These are phyloP conservation scores for Coleophora deauratella DNA, from an alignment of 2,888 invertebrate genomes.

Conservation along the genomic window DNA sequence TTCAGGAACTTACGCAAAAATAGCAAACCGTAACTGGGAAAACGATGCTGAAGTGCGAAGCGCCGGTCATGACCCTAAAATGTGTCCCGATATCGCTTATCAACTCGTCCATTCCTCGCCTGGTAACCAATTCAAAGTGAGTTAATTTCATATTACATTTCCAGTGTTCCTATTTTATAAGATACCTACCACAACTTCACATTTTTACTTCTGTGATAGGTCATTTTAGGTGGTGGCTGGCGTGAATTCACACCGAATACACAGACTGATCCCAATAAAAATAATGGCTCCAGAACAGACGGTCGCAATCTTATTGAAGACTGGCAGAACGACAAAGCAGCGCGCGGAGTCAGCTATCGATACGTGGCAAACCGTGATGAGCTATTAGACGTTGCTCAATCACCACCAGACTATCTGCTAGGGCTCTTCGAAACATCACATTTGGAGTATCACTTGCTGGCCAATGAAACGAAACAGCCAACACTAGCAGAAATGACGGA, in stretches of 20 bases:
- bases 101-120: slow-evolving; percentile 78
- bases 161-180: neutral
- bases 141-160: neutral
- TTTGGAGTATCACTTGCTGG: slow-evolving; percentile 77
- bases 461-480: slow-evolving; percentile 25
- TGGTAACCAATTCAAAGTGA: slow-evolving; percentile 79
- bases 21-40: slow-evolving; percentile 80
- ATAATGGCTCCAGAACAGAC: slow-evolving; percentile 64
- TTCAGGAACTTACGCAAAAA: slow-evolving; percentile 78
- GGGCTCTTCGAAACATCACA: slow-evolving; percentile 78
- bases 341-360: slow-evolving; percentile 34
- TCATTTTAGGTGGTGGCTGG: slow-evolving; percentile 83
- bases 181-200: too few species aligned
- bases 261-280: slow-evolving; percentile 61
- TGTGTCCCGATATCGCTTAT: slow-evolving; percentile 80
- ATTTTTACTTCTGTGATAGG: slow-evolving; percentile 36
- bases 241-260: slow-evolving; percentile 73
- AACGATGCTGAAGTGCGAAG: slow-evolving; percentile 67
- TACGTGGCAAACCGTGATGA: slow-evolving; percentile 76
- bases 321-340: slow-evolving; percentile 71
- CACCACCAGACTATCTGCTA: slow-evolving; percentile 74
- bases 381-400: slow-evolving; percentile 45
- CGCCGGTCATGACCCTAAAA: slow-evolving; percentile 47
- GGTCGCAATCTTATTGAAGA: slow-evolving; percentile 77
- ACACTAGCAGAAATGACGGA: slow-evolving; percentile 36